phyloP scores from a whole-genome alignment of 2,113 vertebrate genomes.

The Merops nubicus region DNA sequence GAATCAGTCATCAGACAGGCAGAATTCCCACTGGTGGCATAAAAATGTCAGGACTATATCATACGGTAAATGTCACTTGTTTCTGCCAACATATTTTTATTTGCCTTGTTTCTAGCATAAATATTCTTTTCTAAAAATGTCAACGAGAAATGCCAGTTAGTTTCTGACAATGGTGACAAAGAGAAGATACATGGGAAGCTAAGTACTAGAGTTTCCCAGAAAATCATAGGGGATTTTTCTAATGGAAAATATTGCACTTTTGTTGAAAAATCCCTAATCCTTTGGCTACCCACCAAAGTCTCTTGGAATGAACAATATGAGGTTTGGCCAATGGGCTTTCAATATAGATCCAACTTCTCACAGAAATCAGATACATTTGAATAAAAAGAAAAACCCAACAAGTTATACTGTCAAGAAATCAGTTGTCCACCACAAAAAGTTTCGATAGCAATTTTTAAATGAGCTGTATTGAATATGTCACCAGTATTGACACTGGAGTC shows the following conservation, averaged over 20 bases:
- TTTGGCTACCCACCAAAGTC: conserved; percentile 23
- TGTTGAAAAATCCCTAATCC: conserved; percentile 52
- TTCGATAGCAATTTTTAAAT: neutral
- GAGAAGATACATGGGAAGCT: conserved; percentile 47
- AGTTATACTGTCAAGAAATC: neutral
- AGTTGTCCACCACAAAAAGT: neutral
- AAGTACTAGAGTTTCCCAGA: conserved; percentile 33
- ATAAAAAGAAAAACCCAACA: neutral
- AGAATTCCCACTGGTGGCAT: conserved; percentile 29
- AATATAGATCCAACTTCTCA: neutral
- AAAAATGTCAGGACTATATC: conserved; percentile 46
- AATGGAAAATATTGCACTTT: conserved; percentile 41
- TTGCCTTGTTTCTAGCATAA: conserved; percentile 45
- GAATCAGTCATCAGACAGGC: conserved; percentile 33
- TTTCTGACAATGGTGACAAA: conserved; percentile 43
- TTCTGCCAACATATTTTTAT: conserved; percentile 31
- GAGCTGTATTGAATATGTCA: neutral
- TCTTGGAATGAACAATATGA: conserved; percentile 21
- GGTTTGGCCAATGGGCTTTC: neutral
- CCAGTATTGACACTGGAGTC: neutral
- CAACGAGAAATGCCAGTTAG: conserved; percentile 12
- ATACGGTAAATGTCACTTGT: conserved; percentile 43
- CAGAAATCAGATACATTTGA: neutral
- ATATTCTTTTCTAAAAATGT: conserved; percentile 57
- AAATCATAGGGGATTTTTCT: conserved; percentile 30